Base-by-base conservation (phyloP, 1,140 invertebrate genomes). In the Pentalonia nigronervosa region DNA sequence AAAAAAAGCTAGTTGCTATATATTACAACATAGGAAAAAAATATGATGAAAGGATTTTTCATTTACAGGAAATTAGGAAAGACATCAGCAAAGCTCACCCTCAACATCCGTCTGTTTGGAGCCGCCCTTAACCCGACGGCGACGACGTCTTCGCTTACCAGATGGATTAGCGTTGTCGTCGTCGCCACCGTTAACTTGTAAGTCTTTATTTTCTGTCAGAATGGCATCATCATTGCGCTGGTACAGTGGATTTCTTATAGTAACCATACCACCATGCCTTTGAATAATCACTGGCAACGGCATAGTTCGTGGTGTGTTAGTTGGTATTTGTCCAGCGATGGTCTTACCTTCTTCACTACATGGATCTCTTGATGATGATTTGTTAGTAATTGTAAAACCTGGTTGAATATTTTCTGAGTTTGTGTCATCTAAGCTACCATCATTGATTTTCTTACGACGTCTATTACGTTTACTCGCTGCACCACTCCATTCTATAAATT, bases 181-280 rank as follows among this genome's bases (percentile, higher is more conserved):
- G 56, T 90, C 90, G n/a, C 94, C 91, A 76, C 53, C 60, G 83
- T 30, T 34, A 53, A 36, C 41, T 90, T 34, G 34, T n/a, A 87
- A 25, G 36, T 60, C 90, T n/a, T 93, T 93, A 34, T 88, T 60
- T 89, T 95, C 95, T 36, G 48, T 86, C 81, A 93, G 47, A 25
- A 93, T 83, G 0, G 95, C 95, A 83, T 95, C 95, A 36, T 95
- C 95, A 3, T 95, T 95, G 90, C 96, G 95, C 47, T 96, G 95
- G n/a, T 96, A 93, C 17, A 95, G 95, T 4, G 97, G 97, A 95
- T 97, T 97, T 30, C 97, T 95, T 60, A 98, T 98, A 0, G 97
- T 98, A 76, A 97, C 97, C 97, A 98, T 98, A 23, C 97, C 97
- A 94, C 97, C 97, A 94, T 97, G 97, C 86, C 96, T 96, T 94